A percentile compares a stretch with the other conserved stretches of the same genome.
phyloP scores from a whole-genome alignment of 2,797 vertebrate species.

The Natrix natrix region DNA sequence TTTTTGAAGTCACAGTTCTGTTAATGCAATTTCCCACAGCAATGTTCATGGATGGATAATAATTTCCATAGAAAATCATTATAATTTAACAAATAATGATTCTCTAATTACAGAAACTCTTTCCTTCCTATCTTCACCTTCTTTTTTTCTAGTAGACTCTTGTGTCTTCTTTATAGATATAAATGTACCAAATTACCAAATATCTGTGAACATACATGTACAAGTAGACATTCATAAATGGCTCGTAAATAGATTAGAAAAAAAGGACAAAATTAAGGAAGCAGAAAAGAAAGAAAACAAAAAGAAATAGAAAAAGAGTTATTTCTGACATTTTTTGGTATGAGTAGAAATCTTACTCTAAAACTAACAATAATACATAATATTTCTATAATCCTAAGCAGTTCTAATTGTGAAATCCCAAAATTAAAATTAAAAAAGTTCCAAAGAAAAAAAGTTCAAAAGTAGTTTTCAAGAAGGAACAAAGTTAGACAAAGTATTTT shows the following conservation, averaged over 20 bases:
- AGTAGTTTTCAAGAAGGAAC: neutral
- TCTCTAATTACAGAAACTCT: neutral
- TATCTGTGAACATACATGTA: neutral
- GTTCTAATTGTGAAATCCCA: neutral
- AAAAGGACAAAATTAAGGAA: neutral
- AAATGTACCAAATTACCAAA: neutral
- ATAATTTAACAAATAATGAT: neutral
- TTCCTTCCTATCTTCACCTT: neutral
- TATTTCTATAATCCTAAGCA: neutral
- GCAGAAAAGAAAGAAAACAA: neutral
- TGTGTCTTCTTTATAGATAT: neutral
- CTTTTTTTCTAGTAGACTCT: neutral
- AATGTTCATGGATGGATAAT: neutral
- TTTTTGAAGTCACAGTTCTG: neutral
- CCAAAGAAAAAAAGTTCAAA: neutral
- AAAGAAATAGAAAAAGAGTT: neutral
- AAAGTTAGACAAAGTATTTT: neutral
- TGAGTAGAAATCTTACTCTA: neutral
- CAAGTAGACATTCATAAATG: neutral
- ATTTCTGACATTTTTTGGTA: neutral
- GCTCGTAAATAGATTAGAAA: neutral
- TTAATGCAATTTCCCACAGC: neutral
- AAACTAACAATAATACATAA: neutral
- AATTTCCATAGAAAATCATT: neutral
- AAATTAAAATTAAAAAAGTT: neutral